phyloP scores from a whole-genome alignment of 2,797 vertebrate genomes.

The Toxotes lorentzi region DNA sequence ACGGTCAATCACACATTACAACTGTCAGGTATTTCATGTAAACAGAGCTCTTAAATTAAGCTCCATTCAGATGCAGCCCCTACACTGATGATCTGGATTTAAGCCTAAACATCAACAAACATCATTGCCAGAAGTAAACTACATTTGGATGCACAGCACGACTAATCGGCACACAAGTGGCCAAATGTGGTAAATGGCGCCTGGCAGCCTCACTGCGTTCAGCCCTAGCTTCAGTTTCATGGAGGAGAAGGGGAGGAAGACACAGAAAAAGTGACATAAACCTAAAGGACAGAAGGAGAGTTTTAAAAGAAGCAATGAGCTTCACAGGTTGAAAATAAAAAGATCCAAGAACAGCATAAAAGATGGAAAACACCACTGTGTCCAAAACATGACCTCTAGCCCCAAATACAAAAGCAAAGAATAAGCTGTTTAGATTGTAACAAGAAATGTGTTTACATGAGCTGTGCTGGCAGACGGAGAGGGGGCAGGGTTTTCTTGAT shows the following conservation, averaged over 20 bases:
- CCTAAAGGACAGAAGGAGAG: constrained; percentile 13
- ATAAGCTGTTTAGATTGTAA: neutral
- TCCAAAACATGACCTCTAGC: constrained; percentile 4
- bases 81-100: neutral
- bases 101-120: neutral
- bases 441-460: neutral
- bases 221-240: neutral
- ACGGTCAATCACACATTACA: neutral
- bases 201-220: neutral
- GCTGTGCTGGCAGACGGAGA: constrained; percentile 21
- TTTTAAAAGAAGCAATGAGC: constrained; percentile 9
- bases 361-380: neutral
- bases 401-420: constrained; percentile 4
- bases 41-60: neutral
- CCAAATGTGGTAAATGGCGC: constrained; percentile 14
- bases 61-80: neutral
- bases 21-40: neutral
- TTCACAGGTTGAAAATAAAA: constrained; percentile 18
- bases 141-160: constrained; percentile 8
- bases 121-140: neutral
- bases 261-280: constrained; percentile 45
- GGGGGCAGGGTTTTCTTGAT: neutral
- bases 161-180: constrained; percentile 12
- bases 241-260: constrained; percentile 1
- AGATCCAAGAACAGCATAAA: constrained; percentile 26